phyloP scores from a whole-genome alignment of 35 echinoderm and acorn worm species.

The Nesometra sesokonis region DNA sequence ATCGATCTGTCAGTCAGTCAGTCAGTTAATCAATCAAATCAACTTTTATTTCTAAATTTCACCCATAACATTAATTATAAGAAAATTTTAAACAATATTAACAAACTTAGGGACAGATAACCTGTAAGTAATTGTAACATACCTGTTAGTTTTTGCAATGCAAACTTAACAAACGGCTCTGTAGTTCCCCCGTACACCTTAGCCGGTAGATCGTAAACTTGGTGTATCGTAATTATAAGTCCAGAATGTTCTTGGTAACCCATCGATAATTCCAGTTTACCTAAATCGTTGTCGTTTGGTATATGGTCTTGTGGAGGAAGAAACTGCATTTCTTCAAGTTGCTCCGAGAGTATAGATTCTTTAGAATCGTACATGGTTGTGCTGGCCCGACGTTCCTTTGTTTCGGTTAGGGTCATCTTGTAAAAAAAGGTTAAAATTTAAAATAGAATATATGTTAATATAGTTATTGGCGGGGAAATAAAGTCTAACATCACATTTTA shows the following conservation, averaged over 20 bases:
- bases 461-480: too few relatives aligned
- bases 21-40: too few relatives aligned
- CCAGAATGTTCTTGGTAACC: not conserved
- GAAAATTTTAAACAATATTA: too few relatives aligned
- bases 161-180: not conserved
- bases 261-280: not conserved
- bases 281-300: not conserved
- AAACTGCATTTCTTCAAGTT: not conserved
- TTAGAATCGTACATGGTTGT: not conserved
- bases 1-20: too few relatives aligned
- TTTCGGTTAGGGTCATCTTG: not conserved
- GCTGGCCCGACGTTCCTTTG: not conserved
- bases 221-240: not conserved
- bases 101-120: too few relatives aligned
- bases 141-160: not conserved
- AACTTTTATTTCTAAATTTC: too few relatives aligned
- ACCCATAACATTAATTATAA: too few relatives aligned
- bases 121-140: not conserved
- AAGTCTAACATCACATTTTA: too few relatives aligned
- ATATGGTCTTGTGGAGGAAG: not conserved
- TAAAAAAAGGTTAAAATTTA: not conserved
- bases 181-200: not conserved
- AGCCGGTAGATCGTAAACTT: not conserved
- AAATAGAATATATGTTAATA: too few relatives aligned
- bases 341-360: not conserved